These are phyloP conservation scores for Paratrypauchen microcephalus DNA, from an alignment of 2,797 vertebrate species.

Conservation along the genomic window DNA sequence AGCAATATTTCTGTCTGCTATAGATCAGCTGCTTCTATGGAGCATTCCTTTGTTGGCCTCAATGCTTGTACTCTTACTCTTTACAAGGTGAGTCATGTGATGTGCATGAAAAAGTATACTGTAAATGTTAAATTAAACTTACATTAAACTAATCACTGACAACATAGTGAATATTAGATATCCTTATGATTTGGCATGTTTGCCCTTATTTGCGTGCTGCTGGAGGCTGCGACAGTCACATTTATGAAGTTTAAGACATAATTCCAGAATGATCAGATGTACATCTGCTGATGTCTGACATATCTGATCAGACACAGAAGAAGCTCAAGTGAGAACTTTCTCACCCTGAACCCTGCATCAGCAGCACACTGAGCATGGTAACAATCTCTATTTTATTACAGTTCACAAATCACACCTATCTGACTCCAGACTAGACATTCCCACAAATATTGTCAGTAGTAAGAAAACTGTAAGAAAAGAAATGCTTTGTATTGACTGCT, in stretches of 20 bases:
- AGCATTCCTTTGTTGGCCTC: conserved; percentile 6
- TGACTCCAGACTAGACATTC: conserved; percentile 17
- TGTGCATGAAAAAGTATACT: not conserved
- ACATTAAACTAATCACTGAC: not conserved
- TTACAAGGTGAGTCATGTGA: not conserved
- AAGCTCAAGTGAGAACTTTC: conserved; percentile 26
- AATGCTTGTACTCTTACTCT: not conserved
- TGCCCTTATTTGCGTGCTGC: not conserved
- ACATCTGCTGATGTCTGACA: not conserved
- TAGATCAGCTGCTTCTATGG: conserved; percentile 1
- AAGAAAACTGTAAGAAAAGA: no score
- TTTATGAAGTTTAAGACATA: no score
- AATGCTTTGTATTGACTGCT: not conserved
- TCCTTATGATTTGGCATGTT: not conserved
- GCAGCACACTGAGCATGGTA: conserved; percentile 29
- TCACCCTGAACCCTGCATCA: conserved; percentile 22
- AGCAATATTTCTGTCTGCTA: conserved; percentile 16
- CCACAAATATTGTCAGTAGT: not conserved
- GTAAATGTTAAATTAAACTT: not conserved
- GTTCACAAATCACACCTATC: conserved; percentile 30
- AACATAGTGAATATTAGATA: not conserved
- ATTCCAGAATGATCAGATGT: no score
- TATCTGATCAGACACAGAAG: not conserved
- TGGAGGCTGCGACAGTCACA: no score
- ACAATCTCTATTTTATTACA: conserved; percentile 39